Evolutionary conservation across 92 coral and sea anemone genomes (phyloP), one percentile per base, ranked within the genome.

Genomic region (Heliopora coerulea): DNA sequence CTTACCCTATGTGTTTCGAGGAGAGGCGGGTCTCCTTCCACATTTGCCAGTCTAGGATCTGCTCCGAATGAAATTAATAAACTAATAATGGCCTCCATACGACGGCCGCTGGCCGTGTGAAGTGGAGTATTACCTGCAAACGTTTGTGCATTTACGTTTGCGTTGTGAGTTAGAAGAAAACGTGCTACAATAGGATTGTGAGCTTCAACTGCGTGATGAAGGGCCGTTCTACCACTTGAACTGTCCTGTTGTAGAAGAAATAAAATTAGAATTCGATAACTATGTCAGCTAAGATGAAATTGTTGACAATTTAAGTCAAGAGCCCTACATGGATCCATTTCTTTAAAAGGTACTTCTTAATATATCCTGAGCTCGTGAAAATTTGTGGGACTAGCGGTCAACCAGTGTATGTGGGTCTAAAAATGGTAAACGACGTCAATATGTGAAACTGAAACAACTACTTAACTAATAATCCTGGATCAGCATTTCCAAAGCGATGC

Each of bases 181-280:
- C 89, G 91, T 7, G 83, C 89, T 74, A 90, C 86, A 81, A 75
- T 75, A 37, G 85, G 65, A 37, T 86, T 88, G 56, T 88, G 91
- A 49, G 91, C 83, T 79, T 95, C 99, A 39, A 95, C 99, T 56
- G 99, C 99, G 61, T 95, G 99, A 67, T 95, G 99, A 32, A 95
- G 85, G 7, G 99, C 81, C 49, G 91, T 90, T 62, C 99, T 87
- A 42, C 99, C 99, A 73, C 99, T 95, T 40, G 85, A 88, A 27
- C 91, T 56, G 73, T 95, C 99, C 99, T 95, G 40, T 3, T 31
- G n/a, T n/a, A n/a, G n/a, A 61, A 61, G 23, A 1, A 61, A 18
- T 24, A 24, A n/a, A n/a, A n/a, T n/a, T n/a, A n/a, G n/a, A n/a
- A n/a, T n/a, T n/a, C n/a, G n/a, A n/a, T n/a, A n/a, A n/a, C n/a